A percentile compares a stretch with the other conserved stretches of the same genome.
Conservation (phyloP, 1,140 invertebrate genomes). For the Dysdera silvatica region DNA sequence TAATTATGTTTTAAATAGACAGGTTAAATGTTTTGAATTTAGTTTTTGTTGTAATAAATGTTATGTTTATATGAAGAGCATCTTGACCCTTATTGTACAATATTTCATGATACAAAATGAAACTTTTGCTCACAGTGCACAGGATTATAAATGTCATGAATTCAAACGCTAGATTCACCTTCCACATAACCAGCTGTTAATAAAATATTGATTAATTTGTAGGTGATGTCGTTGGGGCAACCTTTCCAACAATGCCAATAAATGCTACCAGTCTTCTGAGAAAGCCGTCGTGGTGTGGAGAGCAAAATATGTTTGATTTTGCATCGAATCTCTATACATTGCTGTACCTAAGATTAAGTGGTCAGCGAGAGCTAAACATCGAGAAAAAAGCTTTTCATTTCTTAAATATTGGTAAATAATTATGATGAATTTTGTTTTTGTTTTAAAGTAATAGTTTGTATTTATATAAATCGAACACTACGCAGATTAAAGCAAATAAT, state of each 20-base stretch:
- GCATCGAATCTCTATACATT: constrained; percentile 85
- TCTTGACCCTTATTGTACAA: no score
- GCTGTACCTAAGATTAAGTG: constrained; percentile 79
- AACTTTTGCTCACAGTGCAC: no score
- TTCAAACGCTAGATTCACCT: not conserved
- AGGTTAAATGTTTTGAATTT: no score
- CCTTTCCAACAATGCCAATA: constrained; percentile 85
- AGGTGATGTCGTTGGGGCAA: constrained; percentile 86
- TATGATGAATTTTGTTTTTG: not conserved
- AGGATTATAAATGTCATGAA: no score
- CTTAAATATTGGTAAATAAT: constrained; percentile 59
- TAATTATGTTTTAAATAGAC: no score
- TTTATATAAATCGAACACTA: no score
- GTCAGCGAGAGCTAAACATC: constrained; percentile 58
- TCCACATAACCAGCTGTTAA: not conserved
- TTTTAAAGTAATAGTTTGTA: not conserved
- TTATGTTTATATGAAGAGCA: no score
- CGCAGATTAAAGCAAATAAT: no score
- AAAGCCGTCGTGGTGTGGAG: constrained; percentile 67
- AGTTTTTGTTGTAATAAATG: no score
- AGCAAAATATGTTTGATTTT: constrained; percentile 93
- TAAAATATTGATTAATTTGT: constrained; percentile 5
- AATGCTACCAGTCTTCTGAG: constrained; percentile 71
- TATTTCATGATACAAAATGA: no score
- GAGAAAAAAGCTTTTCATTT: constrained; percentile 72